Base-by-base conservation (phyloP, 37 sponge, comb jelly and placozoan genomes). In the Chondrosia reniformis region DNA sequence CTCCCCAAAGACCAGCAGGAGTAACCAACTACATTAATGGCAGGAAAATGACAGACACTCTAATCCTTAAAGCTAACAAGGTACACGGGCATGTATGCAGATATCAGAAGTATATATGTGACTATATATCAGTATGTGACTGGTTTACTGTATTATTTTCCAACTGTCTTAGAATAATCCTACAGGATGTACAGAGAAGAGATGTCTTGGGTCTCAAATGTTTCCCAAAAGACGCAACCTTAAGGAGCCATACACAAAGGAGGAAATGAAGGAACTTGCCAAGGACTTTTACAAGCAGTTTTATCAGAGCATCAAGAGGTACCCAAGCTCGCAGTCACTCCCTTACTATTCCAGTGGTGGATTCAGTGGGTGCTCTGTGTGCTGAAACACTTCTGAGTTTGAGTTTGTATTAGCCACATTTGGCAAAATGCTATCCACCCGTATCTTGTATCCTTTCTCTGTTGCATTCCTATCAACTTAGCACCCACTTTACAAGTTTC, bases 271-370 rank as follows among this genome's bases (percentile, higher is more conserved):
- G 22, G 77, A 55, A 25, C 7, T 22, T 8, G 90, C 90, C 3
- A 72, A 81, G 39, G 90, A 89, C 65, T 89, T 85, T 67, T 58
- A 85, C 12, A 58, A 73, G 46, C 85, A 84, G 65, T 89, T 85
- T 46, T 85, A 78, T 36, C 78, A 77, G 15, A 82, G 69, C n/a
- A 76, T 65, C 33, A 89, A 82, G 56, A 34, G 44, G 90, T 85
- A n/a, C n/a, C n/a, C n/a, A n/a, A n/a, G n/a, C n/a, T n/a, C n/a
- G n/a, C n/a, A n/a, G n/a, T n/a, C n/a, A n/a, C n/a, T n/a, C n/a
- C n/a, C n/a, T n/a, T n/a, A n/a, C n/a, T n/a, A n/a, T n/a, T n/a
- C n/a, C n/a, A n/a, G n/a, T n/a, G n/a, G n/a, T n/a, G n/a, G n/a
- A n/a, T n/a, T n/a, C n/a, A n/a, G n/a, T n/a, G n/a, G n/a, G n/a